A percentile compares a stretch with the other conserved stretches of the same genome.
phyloP scores from a whole-genome alignment of 2,888 invertebrate genomes.

The Pyrrhosoma nymphula region DNA sequence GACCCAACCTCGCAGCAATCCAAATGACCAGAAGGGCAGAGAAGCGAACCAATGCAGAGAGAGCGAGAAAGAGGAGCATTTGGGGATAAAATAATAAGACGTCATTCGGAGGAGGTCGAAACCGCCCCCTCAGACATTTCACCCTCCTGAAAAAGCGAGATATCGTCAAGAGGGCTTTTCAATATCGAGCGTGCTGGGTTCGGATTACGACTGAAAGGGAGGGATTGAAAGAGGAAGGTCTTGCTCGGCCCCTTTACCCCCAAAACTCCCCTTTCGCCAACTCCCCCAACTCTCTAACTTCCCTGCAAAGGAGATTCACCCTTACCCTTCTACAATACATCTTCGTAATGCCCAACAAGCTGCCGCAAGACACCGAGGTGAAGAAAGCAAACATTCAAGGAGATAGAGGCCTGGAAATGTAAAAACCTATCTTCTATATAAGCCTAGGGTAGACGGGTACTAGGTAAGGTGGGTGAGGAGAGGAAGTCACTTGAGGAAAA shows the following conservation, averaged over 20 bases:
- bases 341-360: no score
- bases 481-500: no score
- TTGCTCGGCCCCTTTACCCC: background rate
- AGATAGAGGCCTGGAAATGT: no score
- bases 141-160: background rate
- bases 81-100: background rate
- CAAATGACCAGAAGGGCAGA: background rate
- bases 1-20: background rate
- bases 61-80: no score
- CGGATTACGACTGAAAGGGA: background rate
- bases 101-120: background rate
- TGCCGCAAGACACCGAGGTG: no score
- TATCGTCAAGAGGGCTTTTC: background rate
- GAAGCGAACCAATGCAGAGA: no score
- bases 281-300: background rate
- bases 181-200: background rate
- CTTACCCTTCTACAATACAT: background rate
- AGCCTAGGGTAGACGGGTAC: no score
- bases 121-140: background rate
- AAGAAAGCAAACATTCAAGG: no score
- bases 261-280: background rate
- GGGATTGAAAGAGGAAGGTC: background rate
- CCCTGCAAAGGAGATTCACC: background rate
- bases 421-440: no score
- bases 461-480: no score